These are phyloP conservation scores for Sebastes schlegelii DNA, from an alignment of 2,113 vertebrate genomes.

Conservation along the genomic window DNA sequence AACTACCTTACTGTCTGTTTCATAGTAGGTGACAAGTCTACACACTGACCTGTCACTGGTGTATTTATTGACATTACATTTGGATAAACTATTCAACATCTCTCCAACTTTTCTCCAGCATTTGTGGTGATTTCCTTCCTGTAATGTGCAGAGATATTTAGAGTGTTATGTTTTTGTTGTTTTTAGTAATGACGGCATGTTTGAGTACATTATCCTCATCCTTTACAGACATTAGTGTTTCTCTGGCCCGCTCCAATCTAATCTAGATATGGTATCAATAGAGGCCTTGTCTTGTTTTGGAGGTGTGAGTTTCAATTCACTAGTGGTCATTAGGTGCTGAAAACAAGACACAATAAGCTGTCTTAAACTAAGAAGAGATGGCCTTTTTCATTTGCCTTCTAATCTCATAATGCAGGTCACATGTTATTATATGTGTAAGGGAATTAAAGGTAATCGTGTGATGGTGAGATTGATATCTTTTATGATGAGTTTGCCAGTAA, in stretches of 20 bases:
- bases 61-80: background rate
- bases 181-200: background rate
- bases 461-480: background rate
- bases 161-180: background rate
- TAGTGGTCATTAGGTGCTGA: background rate
- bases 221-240: background rate
- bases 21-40: background rate
- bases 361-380: background rate
- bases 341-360: background rate
- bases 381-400: constrained; percentile 13
- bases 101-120: background rate
- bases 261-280: background rate
- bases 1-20: background rate
- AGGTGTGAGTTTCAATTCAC: constrained; percentile 26
- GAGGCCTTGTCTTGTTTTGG: constrained; percentile 11
- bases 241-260: background rate
- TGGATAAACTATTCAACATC: background rate
- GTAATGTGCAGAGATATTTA: background rate
- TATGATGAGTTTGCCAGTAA: background rate
- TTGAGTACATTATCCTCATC: background rate
- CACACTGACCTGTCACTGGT: background rate
- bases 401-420: background rate
- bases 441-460: background rate
- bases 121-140: background rate
- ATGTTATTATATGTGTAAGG: background rate